Base-by-base conservation (phyloP, 2,113 vertebrate species). In the Psilopsiagon aurifrons region DNA sequence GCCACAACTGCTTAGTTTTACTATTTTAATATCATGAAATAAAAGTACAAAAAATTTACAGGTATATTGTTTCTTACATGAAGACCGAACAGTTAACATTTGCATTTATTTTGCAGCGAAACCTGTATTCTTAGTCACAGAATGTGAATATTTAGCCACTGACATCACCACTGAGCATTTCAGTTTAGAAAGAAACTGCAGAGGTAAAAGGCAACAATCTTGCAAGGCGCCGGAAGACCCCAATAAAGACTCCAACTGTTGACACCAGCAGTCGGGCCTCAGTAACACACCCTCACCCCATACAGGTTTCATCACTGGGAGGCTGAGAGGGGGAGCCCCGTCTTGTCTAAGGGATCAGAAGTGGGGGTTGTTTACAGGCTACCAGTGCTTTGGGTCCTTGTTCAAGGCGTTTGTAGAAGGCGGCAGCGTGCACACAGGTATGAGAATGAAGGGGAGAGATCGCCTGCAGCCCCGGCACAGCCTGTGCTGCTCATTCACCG, bases 11-110 rank as follows among this genome's bases (percentile, higher is more conserved):
- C 95, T 97, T 84, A 94, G 97, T 95, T 97, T 97, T 89, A 96
- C 71, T 97, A 69, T 95, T 98, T 98, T 98, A 98, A 97, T 98
- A 98, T 97, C 84, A 97, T 96, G 97, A 98, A 98, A 96, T 97
- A 97, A 98, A 97, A 98, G 95, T 98, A 98, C 96, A 97, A 98
- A 98, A 97, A 97, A 55, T 95, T 95, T 97, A 97, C 96, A 96
- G 95, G 97, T 97, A 94, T 96, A 95, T 84, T 91, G 92, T 97
- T 97, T 95, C 96, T 97, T 97, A 98, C 97, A 93, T 59, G 78
- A 93, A 97, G 78, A 95, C 83, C 11, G 8, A 97, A 97, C 94
- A 97, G 91, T 95, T 85, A 95, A 97, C 93, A 83, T 86, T 87
- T 97, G 92, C 88, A 54, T 97, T 97, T 95, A 39, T 92, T 90